Base-by-base conservation (phyloP, 2,888 invertebrate species). In the Eupithecia vulgata region DNA sequence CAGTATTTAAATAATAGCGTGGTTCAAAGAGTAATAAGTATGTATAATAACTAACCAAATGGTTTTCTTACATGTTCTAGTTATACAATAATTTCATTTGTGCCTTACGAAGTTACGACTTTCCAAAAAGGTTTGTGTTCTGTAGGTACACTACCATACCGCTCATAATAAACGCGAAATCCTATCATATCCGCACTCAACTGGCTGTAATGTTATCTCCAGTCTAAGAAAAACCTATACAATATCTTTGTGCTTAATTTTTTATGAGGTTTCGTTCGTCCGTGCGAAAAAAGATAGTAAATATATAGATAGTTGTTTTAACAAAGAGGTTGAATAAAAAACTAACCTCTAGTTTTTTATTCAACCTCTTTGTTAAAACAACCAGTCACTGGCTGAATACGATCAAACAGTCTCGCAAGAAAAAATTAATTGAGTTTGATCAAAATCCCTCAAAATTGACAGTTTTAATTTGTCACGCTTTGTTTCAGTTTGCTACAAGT, bases 361-460 rank as follows among this genome's bases (percentile, higher is more conserved):
- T 25, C 8, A 61, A 73, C 37, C 73, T 70, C 62, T 35, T 52
- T 57, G 34, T 73, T n/a, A 34, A 6, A 59, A 10, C 21, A 15
- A 37, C 1, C 17, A 64, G 37, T 34, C 13, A 17, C 67, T 70
- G 67, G 48, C 73, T 70, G 62, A 45, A 8, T 61, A 37, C 71
- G n/a, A 21, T 52, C 48, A 21, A 34, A n/a, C 35, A 34, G 78
- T 69, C 78, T 72, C 52, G 66, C 8, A 67, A 30, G 25, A 35
- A 69, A 73, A 59, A 17, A 37, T 21, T 59, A 61, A 34, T 62
- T 81, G 83, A 81, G 84, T 83, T 78, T 78, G 30, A 40, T 34
- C 80, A 83, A 52, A 17, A 21, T 52, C 10, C 83, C 85, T 81
- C 85, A 84, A 90, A 90, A 87, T 88, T 90, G 90, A 83, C 90